phyloP scores from a whole-genome alignment of 2,797 vertebrate species.

The Enteromius fasciolatus region DNA sequence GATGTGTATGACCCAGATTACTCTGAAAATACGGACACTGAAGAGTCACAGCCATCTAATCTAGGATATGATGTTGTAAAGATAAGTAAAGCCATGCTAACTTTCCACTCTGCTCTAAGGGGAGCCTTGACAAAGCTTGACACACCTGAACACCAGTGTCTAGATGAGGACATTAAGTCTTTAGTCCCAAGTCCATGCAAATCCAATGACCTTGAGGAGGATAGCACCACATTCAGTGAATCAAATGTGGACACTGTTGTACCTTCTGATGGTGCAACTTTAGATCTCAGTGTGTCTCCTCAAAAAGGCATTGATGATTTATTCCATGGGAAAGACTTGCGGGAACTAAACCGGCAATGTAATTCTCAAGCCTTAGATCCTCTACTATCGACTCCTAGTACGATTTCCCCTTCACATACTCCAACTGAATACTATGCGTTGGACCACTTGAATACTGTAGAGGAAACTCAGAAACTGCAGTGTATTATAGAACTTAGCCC shows the following conservation, averaged over 20 bases:
- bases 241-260: slow-evolving; percentile 70
- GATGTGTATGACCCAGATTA: slow-evolving; percentile 57
- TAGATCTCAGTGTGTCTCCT: slow-evolving; percentile 67
- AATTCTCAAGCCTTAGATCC: slow-evolving; percentile 64
- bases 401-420: slow-evolving; percentile 62
- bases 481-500: slow-evolving; percentile 60
- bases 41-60: slow-evolving; percentile 74
- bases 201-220: slow-evolving; percentile 66
- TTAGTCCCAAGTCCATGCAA: slow-evolving; percentile 68
- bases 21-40: slow-evolving; percentile 70
- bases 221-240: slow-evolving; percentile 66
- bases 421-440: slow-evolving; percentile 63
- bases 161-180: slow-evolving; percentile 72
- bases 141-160: slow-evolving; percentile 72
- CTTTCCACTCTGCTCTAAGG: slow-evolving; percentile 86
- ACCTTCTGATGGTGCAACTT: slow-evolving; percentile 67
- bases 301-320: slow-evolving; percentile 69
- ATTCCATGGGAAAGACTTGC: slow-evolving; percentile 63
- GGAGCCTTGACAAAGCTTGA: slow-evolving; percentile 90
- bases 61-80: slow-evolving; percentile 83
- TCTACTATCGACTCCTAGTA: slow-evolving; percentile 63
- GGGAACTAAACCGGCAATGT: slow-evolving; percentile 61
- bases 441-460: slow-evolving; percentile 61
- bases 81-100: slow-evolving; percentile 85
- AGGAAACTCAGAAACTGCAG: slow-evolving; percentile 57